Base-by-base conservation (phyloP, 1,140 invertebrate species). In the Neelides sp. region DNA sequence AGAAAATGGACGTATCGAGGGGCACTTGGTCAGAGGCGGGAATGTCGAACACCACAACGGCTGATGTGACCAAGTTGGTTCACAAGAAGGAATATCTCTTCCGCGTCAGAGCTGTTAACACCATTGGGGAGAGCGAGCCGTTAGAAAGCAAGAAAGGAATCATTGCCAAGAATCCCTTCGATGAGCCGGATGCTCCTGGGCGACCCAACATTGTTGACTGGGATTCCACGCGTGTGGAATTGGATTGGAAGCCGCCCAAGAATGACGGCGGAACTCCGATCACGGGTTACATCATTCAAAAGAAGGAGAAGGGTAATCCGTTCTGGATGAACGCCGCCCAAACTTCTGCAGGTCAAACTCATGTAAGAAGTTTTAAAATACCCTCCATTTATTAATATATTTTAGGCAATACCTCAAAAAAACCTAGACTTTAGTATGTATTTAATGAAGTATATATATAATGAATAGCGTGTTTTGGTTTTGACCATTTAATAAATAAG, bases 21-120 rank as follows among this genome's bases (percentile, higher is more conserved):
- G 92, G 91, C 45, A 91, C 88, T 2, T 98, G 94, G 95, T 82
- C 85, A 15, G 88, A 93, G 67, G 89, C 86, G 61, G 86, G 86
- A 30, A 87, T 86, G 79, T 81, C 83, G 53, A 84, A 78, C 51
- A 76, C 78, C 55, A 75, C 89, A 3, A 83, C 79, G 22, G 83
- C 86, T 61, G 81, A 92, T 22, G 46, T 48, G 37, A 79, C 75
- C 7, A 75, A 86, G 61, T 72, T 99, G 7, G 79, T 91, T 32
- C 89, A 95, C 65, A 83, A 83, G 57, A 97, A 97, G 61, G 85
- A 92, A 65, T 95, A 95, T 63, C 73, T 85, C 54, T 93, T 95
- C 75, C 73, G 87, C 44, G 81, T 87, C 3, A 88, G 85, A 60
- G 92, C 93, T 37, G 86, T 94, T 0, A 98, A 98, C 66, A 83